Conservation (phyloP, 2,797 vertebrate species). For the Eulemur mongoz region DNA sequence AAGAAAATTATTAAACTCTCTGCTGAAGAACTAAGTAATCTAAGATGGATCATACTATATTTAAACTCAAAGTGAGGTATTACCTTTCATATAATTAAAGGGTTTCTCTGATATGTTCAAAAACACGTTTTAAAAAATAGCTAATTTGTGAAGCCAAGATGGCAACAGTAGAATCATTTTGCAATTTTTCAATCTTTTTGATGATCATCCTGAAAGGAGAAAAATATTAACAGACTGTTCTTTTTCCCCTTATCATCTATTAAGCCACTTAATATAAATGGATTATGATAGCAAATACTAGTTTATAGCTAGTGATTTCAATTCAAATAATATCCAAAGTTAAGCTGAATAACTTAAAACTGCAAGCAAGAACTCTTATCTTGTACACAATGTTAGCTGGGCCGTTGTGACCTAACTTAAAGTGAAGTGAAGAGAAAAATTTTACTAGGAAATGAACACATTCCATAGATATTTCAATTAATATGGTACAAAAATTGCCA, state of each 20-base stretch:
- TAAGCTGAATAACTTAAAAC: neutral
- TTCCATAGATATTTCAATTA: neutral
- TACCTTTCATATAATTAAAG: slow-evolving; percentile 15
- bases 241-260: neutral
- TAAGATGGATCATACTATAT: slow-evolving; percentile 15
- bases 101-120: neutral
- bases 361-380: neutral
- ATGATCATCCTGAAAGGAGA: neutral
- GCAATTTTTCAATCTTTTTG: neutral
- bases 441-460: neutral
- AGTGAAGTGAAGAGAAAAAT: slow-evolving; percentile 28
- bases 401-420: neutral
- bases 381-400: neutral
- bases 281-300: slow-evolving; percentile 45
- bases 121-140: neutral
- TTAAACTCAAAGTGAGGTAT: neutral
- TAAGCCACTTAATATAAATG: neutral
- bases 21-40: neutral
- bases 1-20: neutral
- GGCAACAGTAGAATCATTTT: neutral
- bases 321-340: neutral
- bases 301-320: slow-evolving; percentile 70
- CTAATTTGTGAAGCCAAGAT: neutral
- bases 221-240: neutral
- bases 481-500: neutral